Conservation (phyloP, 1,140 invertebrate species). For the Drosophila melanica region DNA sequence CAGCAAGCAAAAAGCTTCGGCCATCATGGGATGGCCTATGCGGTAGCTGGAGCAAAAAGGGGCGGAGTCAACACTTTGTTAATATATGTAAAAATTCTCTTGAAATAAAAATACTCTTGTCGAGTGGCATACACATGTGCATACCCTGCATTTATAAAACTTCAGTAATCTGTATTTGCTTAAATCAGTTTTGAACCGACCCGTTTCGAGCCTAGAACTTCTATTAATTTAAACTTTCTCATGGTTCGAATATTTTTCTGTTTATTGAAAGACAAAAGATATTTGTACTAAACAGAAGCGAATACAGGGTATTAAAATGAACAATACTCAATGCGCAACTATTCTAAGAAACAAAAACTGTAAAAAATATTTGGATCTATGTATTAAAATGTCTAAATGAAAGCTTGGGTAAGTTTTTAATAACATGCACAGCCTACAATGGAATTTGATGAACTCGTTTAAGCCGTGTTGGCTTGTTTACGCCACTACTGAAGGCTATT, state of each 20-base stretch:
- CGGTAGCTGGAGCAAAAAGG: not conserved
- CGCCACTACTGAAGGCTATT: not conserved
- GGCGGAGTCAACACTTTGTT: constrained; percentile 70
- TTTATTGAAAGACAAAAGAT: too few species aligned
- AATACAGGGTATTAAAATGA: not conserved
- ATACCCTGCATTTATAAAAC: not conserved
- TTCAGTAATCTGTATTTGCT: not conserved
- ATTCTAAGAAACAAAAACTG: not conserved
- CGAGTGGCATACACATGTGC: not conserved
- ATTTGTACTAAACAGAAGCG: too few species aligned
- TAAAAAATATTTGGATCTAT: not conserved
- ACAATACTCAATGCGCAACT: constrained; percentile 10
- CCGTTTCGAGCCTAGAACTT: too few species aligned
- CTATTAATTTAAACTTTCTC: too few species aligned
- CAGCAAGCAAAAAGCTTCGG: constrained; percentile 52
- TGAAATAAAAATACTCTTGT: not conserved
- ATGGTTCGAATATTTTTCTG: too few species aligned
- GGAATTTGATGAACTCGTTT: not conserved
- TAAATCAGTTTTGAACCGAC: too few species aligned
- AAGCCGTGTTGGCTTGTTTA: not conserved
- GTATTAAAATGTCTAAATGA: not conserved
- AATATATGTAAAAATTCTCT: constrained; percentile 38
- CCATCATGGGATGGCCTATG: not conserved
- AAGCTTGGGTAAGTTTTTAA: not conserved
- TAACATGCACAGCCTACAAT: not conserved